phyloP scores from a whole-genome alignment of 1,140 invertebrate species.

The Aphaenogaster rudis region DNA sequence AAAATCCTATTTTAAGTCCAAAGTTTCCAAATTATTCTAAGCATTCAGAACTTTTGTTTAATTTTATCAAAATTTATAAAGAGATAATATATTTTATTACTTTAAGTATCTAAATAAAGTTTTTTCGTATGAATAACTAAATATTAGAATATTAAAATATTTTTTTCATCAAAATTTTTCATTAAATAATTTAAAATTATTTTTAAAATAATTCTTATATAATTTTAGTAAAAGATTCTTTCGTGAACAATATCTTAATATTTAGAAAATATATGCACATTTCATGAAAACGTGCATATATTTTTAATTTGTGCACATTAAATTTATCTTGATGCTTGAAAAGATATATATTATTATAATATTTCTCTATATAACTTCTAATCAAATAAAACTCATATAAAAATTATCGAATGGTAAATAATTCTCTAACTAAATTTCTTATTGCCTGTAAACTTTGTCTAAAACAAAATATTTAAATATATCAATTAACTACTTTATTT shows the following conservation, averaged over 20 bases:
- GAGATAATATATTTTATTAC: background rate
- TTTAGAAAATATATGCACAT: background rate
- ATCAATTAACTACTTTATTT: background rate
- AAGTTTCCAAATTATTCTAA: constrained; percentile 21
- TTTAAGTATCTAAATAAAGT: background rate
- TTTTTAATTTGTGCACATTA: background rate
- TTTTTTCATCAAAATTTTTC: background rate
- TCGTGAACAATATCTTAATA: background rate
- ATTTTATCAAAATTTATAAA: background rate
- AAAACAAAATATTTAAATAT: background rate
- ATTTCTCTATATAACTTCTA: background rate
- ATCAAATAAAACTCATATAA: background rate
- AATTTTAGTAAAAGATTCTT: constrained; percentile 2
- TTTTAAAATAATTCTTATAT: constrained; percentile 13
- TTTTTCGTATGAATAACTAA: background rate
- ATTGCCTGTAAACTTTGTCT: background rate
- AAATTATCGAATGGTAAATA: background rate
- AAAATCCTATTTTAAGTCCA: background rate
- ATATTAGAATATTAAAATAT: background rate
- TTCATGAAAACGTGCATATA: no score
- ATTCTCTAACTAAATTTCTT: background rate
- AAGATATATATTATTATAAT: background rate
- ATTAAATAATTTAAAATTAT: constrained; percentile 1
- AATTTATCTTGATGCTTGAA: background rate
- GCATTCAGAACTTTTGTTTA: background rate